phyloP scores from a whole-genome alignment of 1,140 invertebrate genomes.

The Dinoponera quadriceps region DNA sequence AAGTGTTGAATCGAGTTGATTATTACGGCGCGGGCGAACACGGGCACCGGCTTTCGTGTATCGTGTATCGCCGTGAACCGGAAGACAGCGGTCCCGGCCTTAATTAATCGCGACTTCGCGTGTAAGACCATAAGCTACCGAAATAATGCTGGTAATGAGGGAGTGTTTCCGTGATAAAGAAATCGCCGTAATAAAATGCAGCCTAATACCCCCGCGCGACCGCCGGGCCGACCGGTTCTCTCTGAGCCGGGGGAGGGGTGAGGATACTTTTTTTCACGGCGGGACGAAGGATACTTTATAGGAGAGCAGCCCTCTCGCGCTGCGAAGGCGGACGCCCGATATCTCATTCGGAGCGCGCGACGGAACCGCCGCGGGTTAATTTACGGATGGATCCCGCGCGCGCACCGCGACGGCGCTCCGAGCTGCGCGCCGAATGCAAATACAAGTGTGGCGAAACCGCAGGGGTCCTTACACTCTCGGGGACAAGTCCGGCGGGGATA shows the following conservation, averaged over 20 bases:
- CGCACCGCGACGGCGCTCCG: slow-evolving; percentile 45
- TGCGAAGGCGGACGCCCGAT: slow-evolving; percentile 67
- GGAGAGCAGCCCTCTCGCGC: slow-evolving; percentile 62
- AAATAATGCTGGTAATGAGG: slow-evolving; percentile 47
- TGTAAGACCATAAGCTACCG: slow-evolving; percentile 2
- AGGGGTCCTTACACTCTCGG: slow-evolving; percentile 71
- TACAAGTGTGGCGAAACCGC: slow-evolving; percentile 74
- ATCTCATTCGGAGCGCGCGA: slow-evolving; percentile 72
- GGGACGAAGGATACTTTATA: slow-evolving; percentile 70
- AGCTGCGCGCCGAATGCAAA: slow-evolving; percentile 68
- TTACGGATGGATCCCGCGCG: slow-evolving; percentile 66
- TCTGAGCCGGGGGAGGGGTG: slow-evolving; percentile 61
- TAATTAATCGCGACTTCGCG: slow-evolving; percentile 16
- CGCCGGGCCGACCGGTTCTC: slow-evolving; percentile 56
- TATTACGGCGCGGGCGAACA: slow-evolving; percentile 17
- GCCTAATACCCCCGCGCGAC: slow-evolving; percentile 10
- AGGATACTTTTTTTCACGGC: slow-evolving; percentile 60
- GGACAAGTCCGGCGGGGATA: slow-evolving; percentile 71
- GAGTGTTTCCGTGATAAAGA: slow-evolving; percentile 31
- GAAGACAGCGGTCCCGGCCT: background rate
- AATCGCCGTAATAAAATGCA: slow-evolving; percentile 45
- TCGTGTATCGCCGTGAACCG: no score
- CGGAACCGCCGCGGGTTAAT: slow-evolving; percentile 69
- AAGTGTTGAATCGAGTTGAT: slow-evolving; percentile 36
- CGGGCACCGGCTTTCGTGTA: background rate